Evolutionary conservation across 2,888 invertebrate species (phyloP), one percentile per base, ranked within the genome.

Genomic region (Diarsia rubi): DNA sequence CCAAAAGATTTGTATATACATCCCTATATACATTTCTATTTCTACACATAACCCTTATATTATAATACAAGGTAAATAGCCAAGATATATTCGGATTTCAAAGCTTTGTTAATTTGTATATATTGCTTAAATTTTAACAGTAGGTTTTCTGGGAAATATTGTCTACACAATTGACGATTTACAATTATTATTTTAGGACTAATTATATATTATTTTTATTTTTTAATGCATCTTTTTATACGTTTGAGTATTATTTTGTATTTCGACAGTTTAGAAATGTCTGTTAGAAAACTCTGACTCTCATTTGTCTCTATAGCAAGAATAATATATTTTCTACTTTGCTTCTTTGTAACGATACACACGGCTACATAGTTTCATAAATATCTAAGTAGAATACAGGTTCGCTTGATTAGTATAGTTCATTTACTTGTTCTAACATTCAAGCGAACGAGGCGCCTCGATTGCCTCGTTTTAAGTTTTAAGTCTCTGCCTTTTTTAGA

Each of bases 141-240:
- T 86, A 83, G 47, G 59, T 79, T 75, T 74, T 74, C 57, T 82
- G 79, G 83, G 88, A 90, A 85, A 92, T 95, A 95, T 95, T 95
- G 95, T 95, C 95, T 94, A 95, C 90, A 91, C 94, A 95, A 95
- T 95, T 95, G 95, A 95, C 95, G 81, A 73, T 88, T 88, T 82
- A 85, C 85, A 86, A 85, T 85, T 80, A 78, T 75, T 47, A 78
- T 72, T 73, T 75, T 75, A 76, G 27, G 42, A 59, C 73, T 84
- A 76, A 79, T 75, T 79, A 67, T 63, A 67, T 70, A 59, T 63
- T 0, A 49, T 63, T 65, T 49, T 14, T 52, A 60, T 57, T 62
- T 64, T 12, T 16, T 27, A 64, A 71, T 73, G 72, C 24, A 19
- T 75, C 52, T 76, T 71, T 72, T 62, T 12, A 57, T 24, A 54